Evolutionary conservation across 1,140 invertebrate genomes (phyloP), one percentile per base, ranked within the genome.

Genomic region (Colletes latitarsis): DNA sequence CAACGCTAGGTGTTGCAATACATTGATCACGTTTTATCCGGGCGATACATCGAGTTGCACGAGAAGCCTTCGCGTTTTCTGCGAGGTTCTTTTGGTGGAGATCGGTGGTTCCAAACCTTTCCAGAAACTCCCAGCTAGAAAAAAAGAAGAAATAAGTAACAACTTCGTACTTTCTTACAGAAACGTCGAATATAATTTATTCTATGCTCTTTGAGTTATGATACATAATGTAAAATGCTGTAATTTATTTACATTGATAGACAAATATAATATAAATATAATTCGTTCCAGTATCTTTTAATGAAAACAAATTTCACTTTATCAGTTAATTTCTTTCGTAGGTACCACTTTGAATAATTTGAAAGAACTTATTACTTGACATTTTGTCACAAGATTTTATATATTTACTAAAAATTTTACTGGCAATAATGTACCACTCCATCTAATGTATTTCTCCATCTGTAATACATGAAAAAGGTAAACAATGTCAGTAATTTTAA

Each of bases 241-340:
- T 41, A 41, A 66, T 17, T 68, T 68, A 58, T 76, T 76, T 67
- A 17, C 19, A 49, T 12, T 57, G 8, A 10, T 8, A 68, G 58
- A 76, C 10, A 58, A 76, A n/a, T n/a, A n/a, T n/a, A n/a, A 30
- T 30, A 30, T 30, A 30, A 30, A n/a, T 63, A 30, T 57, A 86
- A 83, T 66, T 0, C 30, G 8, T 82, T 75, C 69, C 52, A 60
- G 55, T 66, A 82, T 58, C 58, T 67, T 68, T 14, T 41, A 15
- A 58, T 74, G 66, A 73, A 70, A 60, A 66, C 79, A 86, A 62
- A 76, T 68, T 46, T 75, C 58, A 39, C 49, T n/a, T 30, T n/a
- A 57, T 1, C 69, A 55, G 62, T 70, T 70, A 63, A 62, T 64
- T 46, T 73, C 30, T 41, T 60, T 70, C 41, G 21, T 17, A 63